phyloP scores from a whole-genome alignment of 2,797 vertebrate species.

The Cyclura pinguis region DNA sequence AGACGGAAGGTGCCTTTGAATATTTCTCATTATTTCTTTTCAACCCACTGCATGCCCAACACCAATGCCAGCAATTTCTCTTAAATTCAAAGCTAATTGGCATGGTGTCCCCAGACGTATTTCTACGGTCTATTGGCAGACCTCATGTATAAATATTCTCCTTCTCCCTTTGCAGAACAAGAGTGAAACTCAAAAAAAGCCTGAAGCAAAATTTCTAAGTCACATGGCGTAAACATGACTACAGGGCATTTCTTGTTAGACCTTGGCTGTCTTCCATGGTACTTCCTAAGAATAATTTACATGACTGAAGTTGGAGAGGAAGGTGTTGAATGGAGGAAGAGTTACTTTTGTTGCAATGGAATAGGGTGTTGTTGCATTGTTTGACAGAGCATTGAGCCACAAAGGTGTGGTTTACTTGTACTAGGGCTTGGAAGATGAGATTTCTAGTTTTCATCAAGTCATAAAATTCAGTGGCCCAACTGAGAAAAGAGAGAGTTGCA shows the following conservation, averaged over 20 bases:
- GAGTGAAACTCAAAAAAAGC: neutral
- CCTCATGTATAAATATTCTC: slow-evolving; percentile 18
- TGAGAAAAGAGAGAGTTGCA: neutral
- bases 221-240: neutral
- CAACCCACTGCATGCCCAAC: neutral
- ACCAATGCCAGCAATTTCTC: slow-evolving; percentile 31
- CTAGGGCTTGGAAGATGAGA: neutral
- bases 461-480: neutral
- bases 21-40: slow-evolving; percentile 37
- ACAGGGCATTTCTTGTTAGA: slow-evolving; percentile 14
- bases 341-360: neutral
- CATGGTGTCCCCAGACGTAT: neutral
- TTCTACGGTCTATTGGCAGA: neutral
- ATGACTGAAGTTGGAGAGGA: neutral
- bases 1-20: neutral
- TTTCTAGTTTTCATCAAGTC: neutral
- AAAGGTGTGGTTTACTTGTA: neutral
- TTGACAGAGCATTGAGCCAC: neutral
- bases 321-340: rapidly evolving
- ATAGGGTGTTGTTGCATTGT: neutral
- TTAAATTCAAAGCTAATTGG: slow-evolving; percentile 49
- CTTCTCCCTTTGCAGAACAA: neutral
- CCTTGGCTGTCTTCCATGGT: neutral
- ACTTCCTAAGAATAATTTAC: neutral
- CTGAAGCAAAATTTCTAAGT: slow-evolving; percentile 21